Evolutionary conservation across 2,113 vertebrate species (phyloP).

Genomic region (Pampusana beccarii): DNA sequence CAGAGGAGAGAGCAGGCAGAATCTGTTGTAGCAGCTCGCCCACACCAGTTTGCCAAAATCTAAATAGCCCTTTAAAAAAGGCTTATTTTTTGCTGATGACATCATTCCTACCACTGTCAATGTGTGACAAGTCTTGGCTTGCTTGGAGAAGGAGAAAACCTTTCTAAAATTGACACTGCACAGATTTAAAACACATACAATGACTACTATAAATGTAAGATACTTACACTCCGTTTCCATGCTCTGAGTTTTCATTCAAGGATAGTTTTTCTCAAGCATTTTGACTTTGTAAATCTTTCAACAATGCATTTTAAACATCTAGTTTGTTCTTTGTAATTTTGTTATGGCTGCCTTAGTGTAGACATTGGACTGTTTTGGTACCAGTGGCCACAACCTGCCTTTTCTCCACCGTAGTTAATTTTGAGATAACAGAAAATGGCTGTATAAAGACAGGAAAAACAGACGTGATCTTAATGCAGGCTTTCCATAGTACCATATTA

Average conservation of each 20-base stretch:
- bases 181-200: slow-evolving; percentile 11
- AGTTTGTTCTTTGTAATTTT: neutral
- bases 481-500: neutral
- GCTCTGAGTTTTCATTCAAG: neutral
- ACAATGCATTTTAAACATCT: neutral
- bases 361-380: neutral
- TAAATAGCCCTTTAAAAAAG: slow-evolving; percentile 42
- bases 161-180: slow-evolving; percentile 13
- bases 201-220: neutral
- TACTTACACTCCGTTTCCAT: neutral
- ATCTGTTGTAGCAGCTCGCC: slow-evolving; percentile 68
- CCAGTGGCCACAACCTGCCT: neutral
- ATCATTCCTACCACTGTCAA: slow-evolving; percentile 66
- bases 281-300: neutral
- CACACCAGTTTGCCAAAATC: slow-evolving; percentile 50
- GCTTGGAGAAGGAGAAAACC: neutral
- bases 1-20: slow-evolving; percentile 54
- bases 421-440: neutral
- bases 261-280: neutral
- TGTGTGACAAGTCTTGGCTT: slow-evolving; percentile 43
- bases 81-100: slow-evolving; percentile 61
- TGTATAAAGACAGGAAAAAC: neutral
- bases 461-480: neutral
- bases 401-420: neutral
- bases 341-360: neutral